These are phyloP conservation scores for Ailurus styani DNA, from an alignment of 2,113 vertebrate species.

Conservation along the genomic window DNA sequence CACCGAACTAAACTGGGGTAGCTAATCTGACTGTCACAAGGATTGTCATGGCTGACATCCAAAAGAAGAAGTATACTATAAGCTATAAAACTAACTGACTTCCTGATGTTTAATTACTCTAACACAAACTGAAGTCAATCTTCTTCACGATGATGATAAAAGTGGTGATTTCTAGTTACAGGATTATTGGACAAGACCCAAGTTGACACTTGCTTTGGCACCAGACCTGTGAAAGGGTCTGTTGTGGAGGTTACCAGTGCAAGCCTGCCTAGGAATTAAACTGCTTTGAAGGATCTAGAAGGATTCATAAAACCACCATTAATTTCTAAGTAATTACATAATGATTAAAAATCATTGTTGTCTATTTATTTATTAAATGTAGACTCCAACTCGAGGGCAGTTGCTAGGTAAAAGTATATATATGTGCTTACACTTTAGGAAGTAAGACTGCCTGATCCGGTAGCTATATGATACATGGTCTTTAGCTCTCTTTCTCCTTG, in stretches of 20 bases:
- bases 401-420: not conserved
- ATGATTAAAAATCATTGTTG: not conserved
- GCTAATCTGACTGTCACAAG: not conserved
- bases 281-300: not conserved
- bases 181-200: not conserved
- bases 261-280: not conserved
- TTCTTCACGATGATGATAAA: not conserved
- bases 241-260: not conserved
- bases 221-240: not conserved
- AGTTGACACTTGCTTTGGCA: not conserved
- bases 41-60: not conserved
- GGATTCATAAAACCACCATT: not conserved
- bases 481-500: not conserved
- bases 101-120: not conserved
- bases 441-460: not conserved
- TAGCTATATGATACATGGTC: not conserved
- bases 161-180: not conserved
- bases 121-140: not conserved
- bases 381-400: not conserved
- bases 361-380: not conserved
- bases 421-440: not conserved
- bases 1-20: not conserved
- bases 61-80: not conserved
- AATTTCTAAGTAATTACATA: not conserved
- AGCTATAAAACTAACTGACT: not conserved